Evolutionary conservation across 2,888 invertebrate species (phyloP).

Genomic region (Acleris holmiana): DNA sequence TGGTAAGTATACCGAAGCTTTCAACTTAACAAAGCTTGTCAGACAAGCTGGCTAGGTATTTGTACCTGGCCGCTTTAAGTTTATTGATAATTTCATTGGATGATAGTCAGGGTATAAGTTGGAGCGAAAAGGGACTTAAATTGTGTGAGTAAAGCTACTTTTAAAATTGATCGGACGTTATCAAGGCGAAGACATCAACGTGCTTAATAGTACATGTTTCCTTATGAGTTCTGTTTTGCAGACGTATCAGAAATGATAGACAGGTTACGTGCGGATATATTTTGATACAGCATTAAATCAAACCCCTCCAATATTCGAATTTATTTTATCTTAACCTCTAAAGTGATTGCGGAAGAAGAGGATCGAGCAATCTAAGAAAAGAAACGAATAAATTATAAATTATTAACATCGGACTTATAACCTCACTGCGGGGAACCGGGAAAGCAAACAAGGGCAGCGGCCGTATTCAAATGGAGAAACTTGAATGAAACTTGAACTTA

Average conservation of each 20-base stretch:
- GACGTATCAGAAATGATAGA: not conserved
- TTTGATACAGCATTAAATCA: too few relatives aligned
- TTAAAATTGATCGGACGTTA: constrained; percentile 40
- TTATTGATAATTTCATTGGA: not conserved
- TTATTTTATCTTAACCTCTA: not conserved
- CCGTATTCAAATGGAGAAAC: constrained; percentile 21
- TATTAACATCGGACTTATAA: constrained; percentile 22
- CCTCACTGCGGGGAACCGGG: constrained; percentile 12
- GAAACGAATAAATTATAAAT: constrained; percentile 21
- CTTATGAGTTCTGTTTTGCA: not conserved
- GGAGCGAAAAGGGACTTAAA: constrained; percentile 4
- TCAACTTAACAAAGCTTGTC: not conserved
- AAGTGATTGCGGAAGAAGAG: not conserved
- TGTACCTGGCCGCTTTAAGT: constrained; percentile 7
- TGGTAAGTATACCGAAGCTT: not conserved
- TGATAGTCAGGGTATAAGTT: not conserved
- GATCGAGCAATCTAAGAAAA: not conserved
- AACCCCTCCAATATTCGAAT: too few relatives aligned
- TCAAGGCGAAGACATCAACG: constrained; percentile 80
- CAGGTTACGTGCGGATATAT: too few relatives aligned
- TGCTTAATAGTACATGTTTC: constrained; percentile 51
- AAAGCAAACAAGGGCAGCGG: constrained; percentile 29
- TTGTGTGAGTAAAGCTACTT: constrained; percentile 15
- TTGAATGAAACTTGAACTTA: constrained; percentile 20
- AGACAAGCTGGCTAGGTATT: not conserved